Evolutionary conservation across 2,888 invertebrate species (phyloP).

Genomic region (Hypselothyrea guttata): DNA sequence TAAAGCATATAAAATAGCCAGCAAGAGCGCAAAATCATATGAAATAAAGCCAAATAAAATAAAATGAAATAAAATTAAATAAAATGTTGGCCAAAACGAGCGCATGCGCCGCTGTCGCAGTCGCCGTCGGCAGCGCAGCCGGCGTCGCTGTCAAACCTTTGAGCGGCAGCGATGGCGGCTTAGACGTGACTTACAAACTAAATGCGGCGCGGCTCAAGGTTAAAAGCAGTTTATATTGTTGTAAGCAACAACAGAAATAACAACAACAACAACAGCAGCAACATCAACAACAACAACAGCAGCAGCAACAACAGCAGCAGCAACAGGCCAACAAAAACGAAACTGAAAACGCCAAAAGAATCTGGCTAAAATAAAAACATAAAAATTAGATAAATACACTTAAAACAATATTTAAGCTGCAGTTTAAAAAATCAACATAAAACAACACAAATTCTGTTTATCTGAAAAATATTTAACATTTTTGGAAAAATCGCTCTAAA

Average conservation of each 20-base stretch:
- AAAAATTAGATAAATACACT: constrained; percentile 27
- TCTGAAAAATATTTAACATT: too few relatives aligned
- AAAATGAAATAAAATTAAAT: constrained; percentile 33
- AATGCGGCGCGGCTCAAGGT: constrained; percentile 78
- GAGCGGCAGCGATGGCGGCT: constrained; percentile 64
- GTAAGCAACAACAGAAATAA: constrained; percentile 52
- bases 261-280: constrained; percentile 18
- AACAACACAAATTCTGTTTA: too few relatives aligned
- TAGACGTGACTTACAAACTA: constrained; percentile 81
- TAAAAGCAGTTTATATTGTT: constrained; percentile 75
- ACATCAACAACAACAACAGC: background rate
- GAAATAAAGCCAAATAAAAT: background rate
- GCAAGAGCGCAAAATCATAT: background rate
- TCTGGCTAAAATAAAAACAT: constrained; percentile 38
- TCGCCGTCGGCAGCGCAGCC: constrained; percentile 15
- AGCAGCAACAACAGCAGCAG: constrained; percentile 10
- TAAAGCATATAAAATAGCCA: constrained; percentile 7
- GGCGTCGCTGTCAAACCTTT: constrained; percentile 53
- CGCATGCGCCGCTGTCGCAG: constrained; percentile 26
- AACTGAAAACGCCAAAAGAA: constrained; percentile 72
- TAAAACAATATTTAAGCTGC: constrained; percentile 40
- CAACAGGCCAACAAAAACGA: constrained; percentile 48
- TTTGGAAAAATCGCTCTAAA: too few relatives aligned
- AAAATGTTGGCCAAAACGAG: constrained; percentile 37
- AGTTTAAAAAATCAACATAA: too few relatives aligned